Evolutionary conservation across 2,888 invertebrate species (phyloP), one percentile per base, ranked within the genome.

Genomic region (Pristionchus fissidentatus): DNA sequence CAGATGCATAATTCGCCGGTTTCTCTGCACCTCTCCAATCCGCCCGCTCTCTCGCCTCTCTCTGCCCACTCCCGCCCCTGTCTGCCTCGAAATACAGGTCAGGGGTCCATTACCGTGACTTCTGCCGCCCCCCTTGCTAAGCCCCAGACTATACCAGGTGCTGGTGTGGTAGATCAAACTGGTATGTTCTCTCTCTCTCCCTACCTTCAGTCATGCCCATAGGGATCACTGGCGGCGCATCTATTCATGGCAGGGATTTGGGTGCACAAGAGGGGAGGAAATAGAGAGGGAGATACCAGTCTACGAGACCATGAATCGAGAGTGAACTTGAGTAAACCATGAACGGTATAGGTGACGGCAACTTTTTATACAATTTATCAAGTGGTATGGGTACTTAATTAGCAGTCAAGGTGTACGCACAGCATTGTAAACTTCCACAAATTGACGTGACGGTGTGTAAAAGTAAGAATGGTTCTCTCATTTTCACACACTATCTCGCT

Each of bases 101-200:
- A 70, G 70, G 70, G 70, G 70, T 70, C 70, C 70, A 70, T 70
- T 70, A 43, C 70, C n/a, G 26, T 70, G 70, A 43, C 70, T 70
- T 70, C 70, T 26, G 41, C 8, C 3, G 15, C 22, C 52, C 22
- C 52, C 3, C 52, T 3, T n/a, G 19, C 52, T 52, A 0, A 19
- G 22, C 29, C 55, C 22, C n/a, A 26, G 55, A n/a, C n/a, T n/a
- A 57, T 22, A n/a, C 1, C 7, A 13, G 32, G 60, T 29, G 60
- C 35, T 62, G 32, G 32, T 15, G 62, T n/a, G 62, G 62, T 62
- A 32, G 70, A 70, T 70, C 70, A 70, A 70, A 70, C 70, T 70
- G 70, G 70, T 70, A 70, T 70, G 38, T n/a, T 38, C 38, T n/a
- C n/a, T n/a, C n/a, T n/a, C n/a, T n/a, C n/a, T n/a, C n/a, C n/a